These are phyloP conservation scores for Protobothrops mucrosquamatus DNA, from an alignment of 2,113 vertebrate species.

Conservation along the genomic window DNA sequence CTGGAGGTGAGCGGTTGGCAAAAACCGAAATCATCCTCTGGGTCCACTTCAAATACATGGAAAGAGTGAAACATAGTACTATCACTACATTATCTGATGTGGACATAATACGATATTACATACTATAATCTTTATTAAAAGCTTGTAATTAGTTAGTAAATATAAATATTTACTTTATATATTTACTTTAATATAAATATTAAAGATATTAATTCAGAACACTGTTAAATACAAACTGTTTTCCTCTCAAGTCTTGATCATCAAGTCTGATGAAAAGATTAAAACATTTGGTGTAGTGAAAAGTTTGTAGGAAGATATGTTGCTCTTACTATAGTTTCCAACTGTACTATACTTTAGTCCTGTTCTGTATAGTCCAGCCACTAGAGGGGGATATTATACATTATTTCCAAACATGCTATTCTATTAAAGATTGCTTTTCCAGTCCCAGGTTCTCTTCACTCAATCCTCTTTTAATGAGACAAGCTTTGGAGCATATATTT, in stretches of 20 bases:
- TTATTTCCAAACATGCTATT: neutral
- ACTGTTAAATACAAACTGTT: neutral
- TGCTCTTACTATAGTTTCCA: neutral
- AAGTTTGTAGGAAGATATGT: neutral
- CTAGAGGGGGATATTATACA: slow-evolving; percentile 19
- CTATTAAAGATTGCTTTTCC: neutral
- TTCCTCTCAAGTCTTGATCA: neutral
- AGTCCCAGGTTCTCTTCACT: neutral
- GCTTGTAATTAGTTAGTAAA: neutral
- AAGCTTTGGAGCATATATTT: neutral
- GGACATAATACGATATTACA: neutral
- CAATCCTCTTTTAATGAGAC: neutral
- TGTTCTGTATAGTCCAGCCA: slow-evolving; percentile 1
- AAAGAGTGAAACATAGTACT: neutral
- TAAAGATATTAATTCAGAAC: neutral
- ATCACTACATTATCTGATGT: neutral
- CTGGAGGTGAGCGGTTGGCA: neutral
- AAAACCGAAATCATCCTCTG: neutral
- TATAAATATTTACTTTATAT: too few relatives aligned
- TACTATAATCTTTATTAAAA: neutral
- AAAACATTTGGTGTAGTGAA: neutral
- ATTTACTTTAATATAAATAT: too few relatives aligned
- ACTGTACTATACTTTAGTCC: neutral
- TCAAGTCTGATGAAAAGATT: neutral
- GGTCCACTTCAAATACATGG: neutral